Conservation (phyloP, 53 echinoderm and acorn worm genomes). For the Arbacia lixula region DNA sequence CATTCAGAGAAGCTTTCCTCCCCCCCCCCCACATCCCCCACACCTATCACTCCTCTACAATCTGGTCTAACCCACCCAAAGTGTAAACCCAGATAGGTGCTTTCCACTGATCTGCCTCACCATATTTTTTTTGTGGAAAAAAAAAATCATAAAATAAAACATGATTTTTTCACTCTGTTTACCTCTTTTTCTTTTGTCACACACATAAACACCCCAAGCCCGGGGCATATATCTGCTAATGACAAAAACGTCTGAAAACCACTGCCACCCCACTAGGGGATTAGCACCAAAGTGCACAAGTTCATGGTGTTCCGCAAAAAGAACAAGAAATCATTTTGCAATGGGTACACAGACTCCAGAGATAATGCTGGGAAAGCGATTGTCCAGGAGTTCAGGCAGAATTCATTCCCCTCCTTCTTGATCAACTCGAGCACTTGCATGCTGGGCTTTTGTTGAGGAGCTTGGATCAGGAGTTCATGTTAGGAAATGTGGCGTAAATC, state of each 20-base stretch:
- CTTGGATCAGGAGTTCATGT: no score
- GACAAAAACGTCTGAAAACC: conserved; percentile 18
- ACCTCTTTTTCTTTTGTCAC: conserved; percentile 10
- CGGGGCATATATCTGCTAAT: conserved; percentile 31
- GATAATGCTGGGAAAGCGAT: conserved; percentile 1
- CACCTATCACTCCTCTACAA: no score
- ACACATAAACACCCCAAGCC: conserved; percentile 12
- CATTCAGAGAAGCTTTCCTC: no score
- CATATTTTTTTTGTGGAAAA: no score
- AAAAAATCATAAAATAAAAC: no score
- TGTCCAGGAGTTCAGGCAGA: conserved; percentile 11
- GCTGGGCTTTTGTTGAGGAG: no score
- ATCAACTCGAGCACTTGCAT: no score
- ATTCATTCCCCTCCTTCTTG: no score
- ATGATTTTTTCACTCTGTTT: conserved; percentile 18
- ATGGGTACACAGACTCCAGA: no score
- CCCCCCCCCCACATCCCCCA: no score
- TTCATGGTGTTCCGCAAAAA: conserved; percentile 13
- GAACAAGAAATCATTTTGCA: conserved; percentile 20
- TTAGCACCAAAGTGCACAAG: conserved; percentile 44
- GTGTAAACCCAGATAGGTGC: conserved; percentile 16
- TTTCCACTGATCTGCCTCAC: background rate
- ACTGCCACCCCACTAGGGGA: background rate
- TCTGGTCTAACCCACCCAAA: conserved; percentile 28
- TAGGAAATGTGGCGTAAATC: no score